Evolutionary conservation across 2,888 invertebrate species (phyloP).

Genomic region (Caradrina kadenii): DNA sequence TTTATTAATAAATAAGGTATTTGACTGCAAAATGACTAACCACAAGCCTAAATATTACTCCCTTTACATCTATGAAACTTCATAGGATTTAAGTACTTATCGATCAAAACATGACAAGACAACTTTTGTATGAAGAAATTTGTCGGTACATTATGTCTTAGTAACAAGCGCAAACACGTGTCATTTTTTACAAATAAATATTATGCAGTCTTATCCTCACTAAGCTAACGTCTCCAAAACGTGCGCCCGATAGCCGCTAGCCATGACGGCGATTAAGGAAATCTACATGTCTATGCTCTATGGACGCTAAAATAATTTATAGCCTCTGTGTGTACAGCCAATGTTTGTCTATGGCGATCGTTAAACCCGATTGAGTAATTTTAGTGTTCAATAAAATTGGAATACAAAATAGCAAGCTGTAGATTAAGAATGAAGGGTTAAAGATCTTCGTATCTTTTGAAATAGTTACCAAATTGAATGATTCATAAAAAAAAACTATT

Average conservation of each 20-base stretch:
- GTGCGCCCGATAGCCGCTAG: slow-evolving; percentile 61
- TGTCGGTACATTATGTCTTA: too few species aligned
- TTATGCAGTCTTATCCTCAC: slow-evolving; percentile 42
- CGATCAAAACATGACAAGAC: too few species aligned
- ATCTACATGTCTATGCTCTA: slow-evolving; percentile 64
- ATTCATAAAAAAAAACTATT: not conserved
- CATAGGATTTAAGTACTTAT: too few species aligned
- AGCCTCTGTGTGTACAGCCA: slow-evolving; percentile 51
- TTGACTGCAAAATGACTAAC: too few species aligned
- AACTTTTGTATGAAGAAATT: too few species aligned
- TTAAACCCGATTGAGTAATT: slow-evolving; percentile 54
- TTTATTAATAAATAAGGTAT: too few species aligned
- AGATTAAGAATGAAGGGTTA: not conserved
- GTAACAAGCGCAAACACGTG: too few species aligned
- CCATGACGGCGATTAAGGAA: slow-evolving; percentile 68
- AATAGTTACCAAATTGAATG: not conserved
- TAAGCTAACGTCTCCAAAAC: slow-evolving; percentile 49
- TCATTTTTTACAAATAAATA: too few species aligned
- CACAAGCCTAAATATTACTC: too few species aligned
- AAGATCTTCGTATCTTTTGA: not conserved
- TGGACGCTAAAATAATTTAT: slow-evolving; percentile 61
- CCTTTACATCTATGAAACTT: too few species aligned
- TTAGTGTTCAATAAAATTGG: slow-evolving; percentile 39
- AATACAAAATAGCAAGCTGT: slow-evolving; percentile 26
- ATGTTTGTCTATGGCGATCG: slow-evolving; percentile 52